Base-by-base conservation (phyloP, 2,888 invertebrate genomes). In the Ophioninae sp. region DNA sequence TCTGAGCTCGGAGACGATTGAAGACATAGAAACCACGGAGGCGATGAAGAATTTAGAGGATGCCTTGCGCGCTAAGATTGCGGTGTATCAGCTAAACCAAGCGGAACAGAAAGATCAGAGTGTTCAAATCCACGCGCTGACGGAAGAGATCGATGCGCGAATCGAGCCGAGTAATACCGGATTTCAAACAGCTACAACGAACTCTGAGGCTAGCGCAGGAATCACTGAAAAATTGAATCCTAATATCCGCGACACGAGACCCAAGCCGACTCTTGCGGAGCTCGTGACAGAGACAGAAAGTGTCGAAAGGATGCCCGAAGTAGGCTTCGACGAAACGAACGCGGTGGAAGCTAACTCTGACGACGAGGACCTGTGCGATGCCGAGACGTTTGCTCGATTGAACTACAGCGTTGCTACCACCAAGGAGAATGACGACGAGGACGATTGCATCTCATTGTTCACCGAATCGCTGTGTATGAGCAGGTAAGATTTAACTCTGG, bases 361-460 rank as follows among this genome's bases (percentile, higher is more conserved):
- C 50, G 62, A 78, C 30, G 61, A 17, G 30, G n/a, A 68, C 2
- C 50, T 39, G 21, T 44, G 30, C 67, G 41, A 10, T 21, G 57
- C 21, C 6, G 62, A 74, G n/a, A 61, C 44, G 56, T 21, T 39
- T 23, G 20, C 20, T 21, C 59, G 59, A 10, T 20, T 59, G 20
- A 50, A 13, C 17, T 13, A 50, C 17, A 50, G 50, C 17, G 50
- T 17, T 13, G 50, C 50, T 50, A 50, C 50, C 17, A 10, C 50
- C 50, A 39, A 44, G n/a, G 72, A 65, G 23, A 41, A 73, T 13
- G 72, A 73, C 13, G 68, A 84, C 7, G 84, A 82, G 1, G 78
- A 70, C 37, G 87, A 89, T 79, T 84, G 69, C 20, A 87, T 89
- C 77, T 89, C 88, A 56, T 79, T 89, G 39, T 86, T 67, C 65